These are phyloP conservation scores for Acanthacorydalis orientalis DNA, from an alignment of 2,888 invertebrate species.

Conservation along the genomic window DNA sequence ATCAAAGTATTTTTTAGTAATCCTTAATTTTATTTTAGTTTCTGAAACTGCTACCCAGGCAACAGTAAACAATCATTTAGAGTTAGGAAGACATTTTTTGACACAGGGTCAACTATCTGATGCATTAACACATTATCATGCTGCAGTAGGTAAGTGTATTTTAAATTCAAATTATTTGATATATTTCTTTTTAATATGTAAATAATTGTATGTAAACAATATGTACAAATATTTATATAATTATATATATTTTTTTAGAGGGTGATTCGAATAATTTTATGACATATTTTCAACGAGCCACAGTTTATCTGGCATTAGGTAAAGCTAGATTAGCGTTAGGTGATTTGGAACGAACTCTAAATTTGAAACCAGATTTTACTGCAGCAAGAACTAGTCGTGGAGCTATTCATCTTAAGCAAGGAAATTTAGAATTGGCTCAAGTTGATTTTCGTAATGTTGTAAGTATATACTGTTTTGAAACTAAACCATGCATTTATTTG, in stretches of 20 bases:
- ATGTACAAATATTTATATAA: neutral
- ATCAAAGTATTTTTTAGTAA: slow-evolving; percentile 7
- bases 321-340: slow-evolving; percentile 89
- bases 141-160: slow-evolving; percentile 70
- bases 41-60: slow-evolving; percentile 50
- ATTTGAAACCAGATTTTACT: slow-evolving; percentile 87
- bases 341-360: slow-evolving; percentile 84
- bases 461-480: slow-evolving; percentile 26
- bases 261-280: slow-evolving; percentile 91
- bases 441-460: slow-evolving; percentile 74
- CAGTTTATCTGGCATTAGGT: slow-evolving; percentile 88
- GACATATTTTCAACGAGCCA: slow-evolving; percentile 89
- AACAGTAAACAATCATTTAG: slow-evolving; percentile 85
- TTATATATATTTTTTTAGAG: slow-evolving; percentile 40
- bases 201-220: neutral
- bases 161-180: slow-evolving; percentile 3
- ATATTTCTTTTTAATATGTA: neutral
- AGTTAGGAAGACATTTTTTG: slow-evolving; percentile 81
- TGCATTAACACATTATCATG: slow-evolving; percentile 93
- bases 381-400: slow-evolving; percentile 66
- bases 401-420: slow-evolving; percentile 78
- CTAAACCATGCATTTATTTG: neutral
- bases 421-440: slow-evolving; percentile 64
- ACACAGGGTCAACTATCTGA: slow-evolving; percentile 87
- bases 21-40: slow-evolving; percentile 30